phyloP scores from a whole-genome alignment of 1,140 invertebrate species.

The Holcopasites calliopsidis region DNA sequence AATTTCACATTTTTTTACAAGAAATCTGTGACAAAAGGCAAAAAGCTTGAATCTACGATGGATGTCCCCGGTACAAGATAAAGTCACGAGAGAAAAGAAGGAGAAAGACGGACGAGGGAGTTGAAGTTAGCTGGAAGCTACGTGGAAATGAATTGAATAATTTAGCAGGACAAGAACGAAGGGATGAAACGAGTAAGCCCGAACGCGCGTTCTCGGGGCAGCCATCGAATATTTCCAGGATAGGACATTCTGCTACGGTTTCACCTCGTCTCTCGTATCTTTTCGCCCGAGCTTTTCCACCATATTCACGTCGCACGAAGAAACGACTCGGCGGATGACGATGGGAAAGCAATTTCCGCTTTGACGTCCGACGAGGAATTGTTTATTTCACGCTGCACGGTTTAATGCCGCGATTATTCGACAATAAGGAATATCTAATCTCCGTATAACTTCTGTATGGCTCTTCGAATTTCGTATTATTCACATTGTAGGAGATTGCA shows the following conservation, averaged over 20 bases:
- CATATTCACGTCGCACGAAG: conserved; percentile 41
- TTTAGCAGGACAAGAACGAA: conserved; percentile 57
- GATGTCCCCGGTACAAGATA: background rate
- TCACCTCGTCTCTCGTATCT: conserved; percentile 28
- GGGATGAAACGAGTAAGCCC: conserved; percentile 53
- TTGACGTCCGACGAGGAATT: conserved; percentile 13
- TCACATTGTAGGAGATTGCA: too few relatives aligned
- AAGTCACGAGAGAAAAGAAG: background rate
- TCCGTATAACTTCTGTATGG: too few relatives aligned
- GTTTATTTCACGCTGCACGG: background rate
- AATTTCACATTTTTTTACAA: too few relatives aligned
- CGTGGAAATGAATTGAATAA: conserved; percentile 68
- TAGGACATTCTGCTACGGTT: conserved; percentile 27
- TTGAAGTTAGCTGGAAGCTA: conserved; percentile 50
- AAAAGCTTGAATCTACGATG: conserved; percentile 35
- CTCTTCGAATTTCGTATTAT: too few relatives aligned
- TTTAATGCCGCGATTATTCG: background rate
- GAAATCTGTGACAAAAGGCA: conserved; percentile 39
- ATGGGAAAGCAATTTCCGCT: conserved; percentile 46
- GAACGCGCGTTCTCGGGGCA: conserved; percentile 47
- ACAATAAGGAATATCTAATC: background rate
- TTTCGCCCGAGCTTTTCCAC: conserved; percentile 14
- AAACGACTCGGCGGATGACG: conserved; percentile 20
- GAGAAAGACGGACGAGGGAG: conserved; percentile 2
- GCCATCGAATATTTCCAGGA: conserved; percentile 49